phyloP scores from a whole-genome alignment of 2,888 invertebrate species.

The Archaeoteleia sp. region DNA sequence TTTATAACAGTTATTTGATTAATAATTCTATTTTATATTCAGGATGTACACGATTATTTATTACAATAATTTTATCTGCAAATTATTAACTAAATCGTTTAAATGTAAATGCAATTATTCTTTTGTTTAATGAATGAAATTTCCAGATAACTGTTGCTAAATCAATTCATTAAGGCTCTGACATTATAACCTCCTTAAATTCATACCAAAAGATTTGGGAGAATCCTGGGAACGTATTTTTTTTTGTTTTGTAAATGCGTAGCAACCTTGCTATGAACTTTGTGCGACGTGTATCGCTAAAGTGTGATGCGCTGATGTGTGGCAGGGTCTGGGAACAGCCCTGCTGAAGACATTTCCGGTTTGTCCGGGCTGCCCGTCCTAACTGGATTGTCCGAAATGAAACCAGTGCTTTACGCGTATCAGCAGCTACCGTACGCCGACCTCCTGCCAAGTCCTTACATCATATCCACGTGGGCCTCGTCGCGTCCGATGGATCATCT shows the following conservation, averaged over 20 bases:
- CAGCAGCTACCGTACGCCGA: conserved; percentile 74
- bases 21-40: too few relatives aligned
- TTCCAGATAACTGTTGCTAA: too few relatives aligned
- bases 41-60: too few relatives aligned
- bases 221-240: too few relatives aligned
- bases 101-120: too few relatives aligned
- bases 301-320: conserved; percentile 62
- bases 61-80: too few relatives aligned
- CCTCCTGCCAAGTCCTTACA: conserved; percentile 73
- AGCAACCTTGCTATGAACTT: conserved; percentile 1
- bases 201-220: too few relatives aligned
- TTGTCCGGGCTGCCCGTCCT: conserved; percentile 68
- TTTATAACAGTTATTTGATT: too few relatives aligned
- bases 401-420: conserved; percentile 72
- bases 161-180: too few relatives aligned
- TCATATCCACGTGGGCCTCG: conserved; percentile 74
- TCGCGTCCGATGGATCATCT: conserved; percentile 75
- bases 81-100: too few relatives aligned
- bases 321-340: conserved; percentile 69
- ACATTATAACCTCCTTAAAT: too few relatives aligned
- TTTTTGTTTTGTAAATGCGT: neutral
- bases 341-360: conserved; percentile 69
- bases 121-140: too few relatives aligned
- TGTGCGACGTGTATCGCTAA: conserved; percentile 9
- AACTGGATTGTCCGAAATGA: conserved; percentile 67